Base-by-base conservation (phyloP, 2,888 invertebrate genomes). In the Parnassius orleans region DNA sequence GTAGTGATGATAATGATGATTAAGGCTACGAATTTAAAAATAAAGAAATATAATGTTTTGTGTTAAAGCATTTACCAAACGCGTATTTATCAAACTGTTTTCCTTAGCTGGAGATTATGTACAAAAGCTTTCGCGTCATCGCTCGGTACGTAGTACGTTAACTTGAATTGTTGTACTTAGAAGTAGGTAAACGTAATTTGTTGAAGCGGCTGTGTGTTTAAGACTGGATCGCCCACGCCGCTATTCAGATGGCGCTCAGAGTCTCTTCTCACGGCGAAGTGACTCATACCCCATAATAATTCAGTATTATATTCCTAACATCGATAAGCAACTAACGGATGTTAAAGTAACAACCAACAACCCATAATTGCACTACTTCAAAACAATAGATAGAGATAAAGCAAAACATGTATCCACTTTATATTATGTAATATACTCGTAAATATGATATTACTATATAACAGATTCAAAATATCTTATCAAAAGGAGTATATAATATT, bases 161-260 rank as follows among this genome's bases (percentile, higher is more conserved):
- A 65, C 53, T 59, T 41, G 48, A 53, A 62, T 64, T 70, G 73
- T 73, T 70, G 72, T 70, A 68, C 65, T 67, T 57, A 67, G 66
- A 73, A 77, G 79, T 79, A 74, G 80, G 83, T 80, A 84, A 83
- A 81, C 78, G 81, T 84, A 85, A 86, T 86, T 86, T 85, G 85
- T 85, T 79, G 74, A 78, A 81, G 73, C 79, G 81, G 75, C 78
- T 75, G 78, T 77, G 78, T 74, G 69, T 63, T 71, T 71, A 73
- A 72, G 74, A 85, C 88, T 66, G 76, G 87, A 67, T 82, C 84
- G 77, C 89, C 89, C 83, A 89, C 89, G 80, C 83, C 9, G 68
- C 68, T 71, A 67, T 64, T 61, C 69, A 69, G 69, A 65, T 66
- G 67, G 64, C 65, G 66, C 59, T 62, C 66, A 60, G 60, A 70